Evolutionary conservation across 2,797 vertebrate genomes (phyloP).

Genomic region (Sebastes kiyomatsui): DNA sequence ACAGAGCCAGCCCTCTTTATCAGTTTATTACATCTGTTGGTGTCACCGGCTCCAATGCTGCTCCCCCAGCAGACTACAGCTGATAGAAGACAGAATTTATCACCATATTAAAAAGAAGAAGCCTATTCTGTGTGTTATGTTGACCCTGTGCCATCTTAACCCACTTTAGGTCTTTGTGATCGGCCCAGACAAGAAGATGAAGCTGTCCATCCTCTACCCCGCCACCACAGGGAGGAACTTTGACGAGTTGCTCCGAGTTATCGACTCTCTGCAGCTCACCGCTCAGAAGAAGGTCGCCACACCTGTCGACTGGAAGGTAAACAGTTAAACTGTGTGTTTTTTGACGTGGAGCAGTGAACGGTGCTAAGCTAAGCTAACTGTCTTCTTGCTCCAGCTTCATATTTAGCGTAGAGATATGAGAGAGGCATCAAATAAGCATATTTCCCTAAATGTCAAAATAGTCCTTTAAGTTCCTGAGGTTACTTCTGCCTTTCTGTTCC

Average conservation of each 20-base stretch:
- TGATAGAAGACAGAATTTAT: background rate
- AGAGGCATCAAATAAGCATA: background rate
- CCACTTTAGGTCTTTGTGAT: conserved; percentile 90
- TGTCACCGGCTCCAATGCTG: too few relatives aligned
- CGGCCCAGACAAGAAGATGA: conserved; percentile 96
- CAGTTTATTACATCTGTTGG: too few relatives aligned
- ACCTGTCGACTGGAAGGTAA: conserved; percentile 97
- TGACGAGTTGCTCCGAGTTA: conserved; percentile 91
- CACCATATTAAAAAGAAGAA: background rate
- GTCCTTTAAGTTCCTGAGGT: background rate
- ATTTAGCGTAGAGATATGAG: background rate
- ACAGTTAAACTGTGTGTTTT: background rate
- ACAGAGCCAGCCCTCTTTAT: too few relatives aligned
- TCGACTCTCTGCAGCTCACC: conserved; percentile 96
- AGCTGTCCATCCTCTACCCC: conserved; percentile 96
- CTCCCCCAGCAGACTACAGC: too few relatives aligned
- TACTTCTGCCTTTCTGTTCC: background rate
- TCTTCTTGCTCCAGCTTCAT: background rate
- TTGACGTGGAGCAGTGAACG: background rate
- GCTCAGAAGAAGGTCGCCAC: conserved; percentile 93
- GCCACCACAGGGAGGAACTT: conserved; percentile 98
- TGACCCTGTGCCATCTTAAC: background rate
- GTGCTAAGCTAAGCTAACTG: background rate
- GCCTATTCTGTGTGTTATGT: background rate
- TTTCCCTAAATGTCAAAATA: background rate